These are phyloP conservation scores for Xenops minutus DNA, from an alignment of 2,797 vertebrate species.

Conservation along the genomic window DNA sequence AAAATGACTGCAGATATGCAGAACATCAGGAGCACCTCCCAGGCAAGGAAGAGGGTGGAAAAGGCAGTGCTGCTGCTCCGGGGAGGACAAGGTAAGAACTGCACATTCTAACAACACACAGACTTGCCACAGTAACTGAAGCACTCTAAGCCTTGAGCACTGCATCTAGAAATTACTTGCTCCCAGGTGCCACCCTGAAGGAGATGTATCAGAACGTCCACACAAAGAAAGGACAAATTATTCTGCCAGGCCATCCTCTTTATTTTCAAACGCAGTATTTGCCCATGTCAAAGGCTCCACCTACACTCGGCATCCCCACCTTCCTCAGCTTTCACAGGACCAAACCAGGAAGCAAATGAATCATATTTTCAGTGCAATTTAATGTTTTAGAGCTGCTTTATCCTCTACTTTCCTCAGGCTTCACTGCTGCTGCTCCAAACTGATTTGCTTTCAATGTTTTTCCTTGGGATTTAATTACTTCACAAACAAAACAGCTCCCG, in stretches of 20 bases:
- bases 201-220: neutral
- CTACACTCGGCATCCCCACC: neutral
- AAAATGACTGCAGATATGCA: neutral
- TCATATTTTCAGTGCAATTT: neutral
- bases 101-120: neutral
- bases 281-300: neutral
- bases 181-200: neutral
- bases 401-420: neutral
- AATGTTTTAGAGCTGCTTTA: neutral
- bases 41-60: neutral
- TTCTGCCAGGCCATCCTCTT: neutral
- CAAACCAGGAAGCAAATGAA: neutral
- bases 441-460: neutral
- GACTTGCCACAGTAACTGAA: neutral
- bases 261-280: neutral
- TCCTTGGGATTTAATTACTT: neutral
- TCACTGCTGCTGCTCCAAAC: rapidly evolving
- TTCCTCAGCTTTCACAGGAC: neutral
- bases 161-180: neutral
- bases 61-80: neutral
- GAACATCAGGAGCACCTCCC: neutral
- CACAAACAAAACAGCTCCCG: neutral
- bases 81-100: neutral
- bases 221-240: neutral
- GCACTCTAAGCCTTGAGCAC: neutral